phyloP scores from a whole-genome alignment of 2,888 invertebrate species.

The Epsilonema sp. region DNA sequence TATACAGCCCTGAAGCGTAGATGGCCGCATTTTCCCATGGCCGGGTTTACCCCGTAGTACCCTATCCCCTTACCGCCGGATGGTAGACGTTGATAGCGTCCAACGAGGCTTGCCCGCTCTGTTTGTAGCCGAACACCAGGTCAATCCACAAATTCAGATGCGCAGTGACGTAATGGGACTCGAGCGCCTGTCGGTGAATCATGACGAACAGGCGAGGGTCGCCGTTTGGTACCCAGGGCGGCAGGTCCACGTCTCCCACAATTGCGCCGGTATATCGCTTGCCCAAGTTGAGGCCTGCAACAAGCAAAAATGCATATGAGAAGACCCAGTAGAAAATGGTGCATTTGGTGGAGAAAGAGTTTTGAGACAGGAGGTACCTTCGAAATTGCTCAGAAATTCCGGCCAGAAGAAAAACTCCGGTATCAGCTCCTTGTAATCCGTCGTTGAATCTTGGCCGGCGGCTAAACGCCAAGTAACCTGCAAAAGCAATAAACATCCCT shows the following conservation, averaged over 20 bases:
- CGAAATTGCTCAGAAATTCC: conserved; percentile 50
- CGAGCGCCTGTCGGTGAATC: conserved; percentile 66
- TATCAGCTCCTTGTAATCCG: conserved; percentile 94
- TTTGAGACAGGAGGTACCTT: no score
- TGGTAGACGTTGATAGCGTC: conserved; percentile 93
- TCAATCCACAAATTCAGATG: conserved; percentile 97
- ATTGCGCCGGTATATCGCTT: conserved; percentile 81
- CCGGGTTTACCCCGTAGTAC: no score
- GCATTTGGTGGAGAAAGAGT: no score
- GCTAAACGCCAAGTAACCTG: conserved; percentile 93
- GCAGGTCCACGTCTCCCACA: conserved; percentile 69
- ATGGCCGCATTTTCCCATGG: no score
- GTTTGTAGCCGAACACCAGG: conserved; percentile 86
- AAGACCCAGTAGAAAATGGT: no score
- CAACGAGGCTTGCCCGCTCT: conserved; percentile 47
- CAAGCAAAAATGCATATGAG: no score
- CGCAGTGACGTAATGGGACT: conserved; percentile 84
- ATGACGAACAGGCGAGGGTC: conserved; percentile 87
- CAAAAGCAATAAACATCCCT: no score
- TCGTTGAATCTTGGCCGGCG: conserved; percentile 93
- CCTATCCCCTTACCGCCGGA: conserved; percentile 39
- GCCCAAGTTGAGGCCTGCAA: conserved; percentile 38
- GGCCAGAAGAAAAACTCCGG: conserved; percentile 97
- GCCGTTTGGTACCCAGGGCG: conserved; percentile 67
- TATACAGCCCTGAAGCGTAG: no score